Evolutionary conservation across 2,888 invertebrate genomes (phyloP), one percentile per base, ranked within the genome.

Genomic region (Panzeria rudis): DNA sequence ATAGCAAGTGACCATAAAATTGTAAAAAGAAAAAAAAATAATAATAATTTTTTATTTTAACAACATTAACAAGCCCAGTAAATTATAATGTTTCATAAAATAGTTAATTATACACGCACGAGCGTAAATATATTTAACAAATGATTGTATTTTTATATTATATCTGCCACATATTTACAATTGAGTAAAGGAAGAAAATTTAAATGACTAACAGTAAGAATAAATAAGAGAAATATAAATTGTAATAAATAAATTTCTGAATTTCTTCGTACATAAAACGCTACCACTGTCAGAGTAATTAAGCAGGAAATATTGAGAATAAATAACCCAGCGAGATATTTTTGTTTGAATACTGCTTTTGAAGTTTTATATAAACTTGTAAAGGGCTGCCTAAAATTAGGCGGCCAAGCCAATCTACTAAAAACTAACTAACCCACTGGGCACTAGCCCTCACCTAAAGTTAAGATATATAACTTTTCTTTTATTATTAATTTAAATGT

Each of bases 211-310:
- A 54, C 54, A 41, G 41, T n/a, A 29, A n/a, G 1, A 69, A 25
- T 20, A 32, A 54, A 17, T 20, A n/a, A 15, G 32, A 25, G 29
- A 23, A 66, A 76, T 32, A 8, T 25, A 50, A 64, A 29, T 56
- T 13, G 71, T 61, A 76, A 75, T 75, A 79, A 79, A 84, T 84
- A 84, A 75, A 59, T 79, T 64, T 41, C 56, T 11, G 13, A 52
- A 56, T 76, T 64, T 3, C 9, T 5, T 38, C 38, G 38, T 15
- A 44, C 23, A 76, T 56, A 76, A 72, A 84, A 61, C 35, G 75
- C 47, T 84, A 80, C 80, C 79, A 76, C 71, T 52, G 71, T 66
- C 71, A 61, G 71, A 66, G 80, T 76, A 76, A 84, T 80, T 84
- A 84, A 84, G 84, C 79, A 56, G 44, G 25, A 38, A 47, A 54